Conservation (phyloP, 64 coral and sea anemone genomes). For the Porites australiensis region DNA sequence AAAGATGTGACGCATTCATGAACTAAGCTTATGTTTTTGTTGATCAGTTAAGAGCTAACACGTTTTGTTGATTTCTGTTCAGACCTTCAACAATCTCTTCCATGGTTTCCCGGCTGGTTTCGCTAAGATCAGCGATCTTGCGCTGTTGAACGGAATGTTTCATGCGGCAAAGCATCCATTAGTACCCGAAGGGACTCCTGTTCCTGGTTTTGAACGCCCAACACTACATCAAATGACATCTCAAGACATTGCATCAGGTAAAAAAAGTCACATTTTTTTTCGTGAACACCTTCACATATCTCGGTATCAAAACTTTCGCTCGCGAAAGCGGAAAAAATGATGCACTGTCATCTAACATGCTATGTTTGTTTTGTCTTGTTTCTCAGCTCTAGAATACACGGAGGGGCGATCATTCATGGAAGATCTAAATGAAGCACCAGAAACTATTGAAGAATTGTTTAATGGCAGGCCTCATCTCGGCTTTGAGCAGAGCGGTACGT, state of each 20-base stretch:
- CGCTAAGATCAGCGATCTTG: neutral
- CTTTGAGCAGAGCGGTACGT: neutral
- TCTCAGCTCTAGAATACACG: neutral
- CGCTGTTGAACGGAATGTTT: neutral
- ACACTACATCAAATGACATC: neutral
- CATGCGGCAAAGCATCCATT: constrained; percentile 20
- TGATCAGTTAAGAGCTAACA: neutral
- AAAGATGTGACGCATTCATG: no score
- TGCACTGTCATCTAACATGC: neutral
- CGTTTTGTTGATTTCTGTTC: neutral
- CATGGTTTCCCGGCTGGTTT: no score
- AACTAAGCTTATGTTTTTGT: no score
- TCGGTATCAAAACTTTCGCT: neutral
- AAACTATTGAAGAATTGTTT: constrained; percentile 8
- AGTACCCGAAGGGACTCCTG: constrained; percentile 13
- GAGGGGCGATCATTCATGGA: neutral
- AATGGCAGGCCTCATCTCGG: neutral
- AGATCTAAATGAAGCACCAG: neutral
- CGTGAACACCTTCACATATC: neutral
- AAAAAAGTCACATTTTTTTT: neutral
- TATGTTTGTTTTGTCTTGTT: neutral
- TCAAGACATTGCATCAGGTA: constrained; percentile 13
- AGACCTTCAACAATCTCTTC: neutral
- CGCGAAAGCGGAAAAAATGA: neutral
- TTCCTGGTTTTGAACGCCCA: neutral